phyloP scores from a whole-genome alignment of 1,140 invertebrate species.

The Euura saliciscinereae region DNA sequence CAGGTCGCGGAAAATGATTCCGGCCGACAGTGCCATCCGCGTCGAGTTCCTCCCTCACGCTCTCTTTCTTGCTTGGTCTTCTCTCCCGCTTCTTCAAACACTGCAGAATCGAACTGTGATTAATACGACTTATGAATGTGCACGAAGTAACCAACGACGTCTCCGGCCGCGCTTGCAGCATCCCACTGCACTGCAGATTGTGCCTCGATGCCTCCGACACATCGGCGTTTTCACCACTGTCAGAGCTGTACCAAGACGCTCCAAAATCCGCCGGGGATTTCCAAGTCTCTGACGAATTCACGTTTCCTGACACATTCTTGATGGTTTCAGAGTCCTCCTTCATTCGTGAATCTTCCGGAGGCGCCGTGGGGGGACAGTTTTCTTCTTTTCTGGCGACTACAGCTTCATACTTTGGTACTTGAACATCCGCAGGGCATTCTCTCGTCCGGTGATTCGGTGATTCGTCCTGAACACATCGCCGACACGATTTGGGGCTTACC shows the following conservation, averaged over 20 bases:
- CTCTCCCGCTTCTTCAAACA: not conserved
- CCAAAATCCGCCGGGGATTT: not conserved
- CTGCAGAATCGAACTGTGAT: not conserved
- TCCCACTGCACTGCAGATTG: not conserved
- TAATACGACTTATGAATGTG: not conserved
- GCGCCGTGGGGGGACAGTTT: not conserved
- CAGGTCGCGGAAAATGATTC: too few species aligned
- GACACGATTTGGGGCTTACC: not conserved
- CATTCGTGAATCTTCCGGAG: not conserved
- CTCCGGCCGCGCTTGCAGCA: not conserved
- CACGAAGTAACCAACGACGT: not conserved
- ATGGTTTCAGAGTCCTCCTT: not conserved
- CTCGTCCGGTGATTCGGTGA: not conserved
- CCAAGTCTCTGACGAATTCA: not conserved
- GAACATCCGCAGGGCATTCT: not conserved
- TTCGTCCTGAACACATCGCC: not conserved
- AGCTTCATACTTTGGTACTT: not conserved
- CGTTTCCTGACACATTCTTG: not conserved
- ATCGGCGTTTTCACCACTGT: slow-evolving; percentile 10
- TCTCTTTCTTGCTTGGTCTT: not conserved
- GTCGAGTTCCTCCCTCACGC: not conserved
- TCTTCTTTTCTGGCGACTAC: not conserved
- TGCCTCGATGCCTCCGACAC: not conserved
- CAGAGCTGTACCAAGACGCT: slow-evolving; percentile 1
- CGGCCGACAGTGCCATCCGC: too few species aligned